Percentiles rank a stretch among this genome's conserved stretches.
phyloP scores from a whole-genome alignment of 1,140 invertebrate genomes.

The Drosophila insularis region DNA sequence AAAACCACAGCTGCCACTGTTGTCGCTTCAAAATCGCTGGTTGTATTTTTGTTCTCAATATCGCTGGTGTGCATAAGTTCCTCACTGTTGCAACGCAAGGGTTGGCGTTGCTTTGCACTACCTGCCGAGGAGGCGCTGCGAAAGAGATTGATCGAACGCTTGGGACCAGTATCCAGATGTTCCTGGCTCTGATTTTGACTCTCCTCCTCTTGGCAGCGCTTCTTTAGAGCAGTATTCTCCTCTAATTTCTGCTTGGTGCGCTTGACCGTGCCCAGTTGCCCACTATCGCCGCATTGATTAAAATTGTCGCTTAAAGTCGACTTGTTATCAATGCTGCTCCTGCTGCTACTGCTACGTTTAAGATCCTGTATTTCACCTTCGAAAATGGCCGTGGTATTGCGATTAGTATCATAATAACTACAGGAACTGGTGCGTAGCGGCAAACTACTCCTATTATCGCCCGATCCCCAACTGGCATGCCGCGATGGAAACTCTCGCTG shows the following conservation, averaged over 20 bases:
- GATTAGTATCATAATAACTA: constrained; percentile 88
- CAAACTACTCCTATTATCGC: constrained; percentile 85
- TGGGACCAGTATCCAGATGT: constrained; percentile 36
- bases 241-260: constrained; percentile 89
- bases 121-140: constrained; percentile 69
- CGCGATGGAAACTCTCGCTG: constrained; percentile 86
- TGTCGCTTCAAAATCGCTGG: constrained; percentile 36
- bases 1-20: constrained; percentile 40
- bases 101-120: constrained; percentile 55
- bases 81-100: constrained; percentile 77
- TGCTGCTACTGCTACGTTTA: constrained; percentile 56
- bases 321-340: constrained; percentile 38
- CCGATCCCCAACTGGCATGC: constrained; percentile 92
- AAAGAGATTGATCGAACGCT: constrained; percentile 58
- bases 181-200: constrained; percentile 45
- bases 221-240: constrained; percentile 84
- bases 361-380: constrained; percentile 80
- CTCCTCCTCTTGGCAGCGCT: constrained; percentile 83
- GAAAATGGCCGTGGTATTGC: constrained; percentile 74
- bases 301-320: constrained; percentile 55
- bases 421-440: constrained; percentile 89
- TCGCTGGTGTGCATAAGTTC: constrained; percentile 80
- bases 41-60: constrained; percentile 77
- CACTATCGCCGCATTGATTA: constrained; percentile 81
- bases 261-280: constrained; percentile 87